Base-by-base conservation (phyloP, 2,888 invertebrate species). In the Notodonta ziczac region DNA sequence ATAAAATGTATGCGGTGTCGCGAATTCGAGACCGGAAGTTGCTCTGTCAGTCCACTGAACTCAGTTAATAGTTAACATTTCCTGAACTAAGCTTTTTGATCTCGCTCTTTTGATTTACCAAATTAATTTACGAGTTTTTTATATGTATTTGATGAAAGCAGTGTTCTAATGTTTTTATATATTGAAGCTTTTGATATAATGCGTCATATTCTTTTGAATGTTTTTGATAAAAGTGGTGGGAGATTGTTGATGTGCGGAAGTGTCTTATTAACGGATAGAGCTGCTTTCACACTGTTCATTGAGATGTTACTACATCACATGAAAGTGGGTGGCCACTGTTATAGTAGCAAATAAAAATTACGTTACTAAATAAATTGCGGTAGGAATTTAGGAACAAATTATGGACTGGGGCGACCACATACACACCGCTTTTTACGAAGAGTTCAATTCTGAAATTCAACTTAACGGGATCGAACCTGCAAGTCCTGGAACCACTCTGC, bases 51-150 rank as follows among this genome's bases (percentile, higher is more conserved):
- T 14, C 50, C 10, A 7, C 8, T 52, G 13, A 10, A 50, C 9
- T 67, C 59, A 56, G 56, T 70, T 70, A 67, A 70, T 63, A 54
- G 65, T 57, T 39, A 61, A 74, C 80, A 78, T 77, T 74, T 78
- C 79, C 80, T 70, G 56, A 67, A 65, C 61, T 53, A 53, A 24
- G 55, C 57, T 53, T 71, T 78, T 76, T 80, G 76, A 76, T 78
- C 74, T 73, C 67, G 40, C 81, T 14, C 54, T 54, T 82, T 83
- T 82, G 83, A 83, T 83, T 77, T 72, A 50, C 51, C 58, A 68
- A 67, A 73, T 74, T 70, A 77, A 78, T 77, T 80, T 78, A 79
- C 70, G 65, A 53, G 65, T 57, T 65, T 72, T 81, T 80, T 77
- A 82, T 74, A 74, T 69, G 66, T 71, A 74, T 75, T 70, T 72